Conservation (phyloP, 2,888 invertebrate genomes). For the Carcina quercana region DNA sequence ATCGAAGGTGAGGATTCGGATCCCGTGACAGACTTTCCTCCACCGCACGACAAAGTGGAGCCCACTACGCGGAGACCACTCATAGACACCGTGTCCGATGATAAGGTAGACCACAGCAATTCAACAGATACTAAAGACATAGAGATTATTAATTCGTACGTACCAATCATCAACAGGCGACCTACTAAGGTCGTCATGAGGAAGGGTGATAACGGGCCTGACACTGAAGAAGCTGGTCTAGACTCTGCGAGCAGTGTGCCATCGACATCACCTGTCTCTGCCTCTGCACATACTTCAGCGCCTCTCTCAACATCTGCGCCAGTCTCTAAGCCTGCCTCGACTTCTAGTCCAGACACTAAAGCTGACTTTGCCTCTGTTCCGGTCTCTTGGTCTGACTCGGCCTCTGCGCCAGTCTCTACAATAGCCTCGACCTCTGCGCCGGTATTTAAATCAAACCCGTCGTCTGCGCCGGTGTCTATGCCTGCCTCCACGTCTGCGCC, state of each 20-base stretch:
- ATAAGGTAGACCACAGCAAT: conserved; percentile 24
- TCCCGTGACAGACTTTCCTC: conserved; percentile 48
- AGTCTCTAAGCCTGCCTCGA: no score
- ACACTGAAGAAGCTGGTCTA: conserved; percentile 23
- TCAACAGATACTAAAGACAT: conserved; percentile 49
- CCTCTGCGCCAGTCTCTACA: no score
- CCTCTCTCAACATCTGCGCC: no score
- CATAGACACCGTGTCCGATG: conserved; percentile 60
- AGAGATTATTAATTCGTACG: conserved; percentile 59
- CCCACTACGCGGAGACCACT: conserved; percentile 56
- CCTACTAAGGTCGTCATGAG: conserved; percentile 59
- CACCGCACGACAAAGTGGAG: conserved; percentile 54
- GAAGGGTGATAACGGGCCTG: conserved; percentile 34
- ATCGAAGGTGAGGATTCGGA: conserved; percentile 56
- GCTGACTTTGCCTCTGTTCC: no score
- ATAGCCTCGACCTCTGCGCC: no score
- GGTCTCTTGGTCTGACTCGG: no score
- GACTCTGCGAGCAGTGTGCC: no score
- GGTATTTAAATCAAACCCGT: no score
- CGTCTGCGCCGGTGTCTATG: no score
- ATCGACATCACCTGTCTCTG: conserved; percentile 25
- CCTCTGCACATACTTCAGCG: no score
- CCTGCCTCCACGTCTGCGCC: no score
- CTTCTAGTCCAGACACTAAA: no score
- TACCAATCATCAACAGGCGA: conserved; percentile 49